Base-by-base conservation (phyloP, 2,113 vertebrate genomes). In the Pseudorectes ferrugineus region DNA sequence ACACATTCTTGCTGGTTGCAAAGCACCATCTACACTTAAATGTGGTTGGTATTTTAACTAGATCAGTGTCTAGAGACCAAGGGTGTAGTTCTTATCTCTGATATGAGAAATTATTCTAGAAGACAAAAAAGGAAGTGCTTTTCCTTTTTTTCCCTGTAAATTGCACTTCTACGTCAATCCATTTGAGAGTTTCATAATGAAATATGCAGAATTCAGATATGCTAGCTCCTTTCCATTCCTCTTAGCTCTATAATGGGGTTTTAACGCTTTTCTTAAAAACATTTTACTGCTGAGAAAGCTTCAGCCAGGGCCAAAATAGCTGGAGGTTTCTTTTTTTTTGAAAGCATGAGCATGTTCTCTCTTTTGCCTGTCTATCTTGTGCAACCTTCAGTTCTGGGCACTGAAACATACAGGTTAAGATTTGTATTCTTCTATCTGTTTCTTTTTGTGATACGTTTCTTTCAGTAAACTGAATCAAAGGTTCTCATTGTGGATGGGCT, bases 171-270 rank as follows among this genome's bases (percentile, higher is more conserved):
- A 12, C 4, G 2, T 55, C 72, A 93, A 31, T 79, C 58, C 74
- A 36, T 63, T 65, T 0, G 10, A 91, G 83, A 59, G 26, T 89
- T 95, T 75, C 36, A 42, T 92, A 73, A 92, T 95, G 66, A 91
- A 96, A 94, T 93, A 95, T 81, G 88, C 77, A 96, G 58, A 82
- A 75, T 87, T 95, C 54, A 38, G 73, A 68, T 75, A 52, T 61
- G n/a, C 35, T 55, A 52, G 21, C 49, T 45, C 21, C 42, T 81
- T 88, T 43, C 79, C 57, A 43, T 74, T 93, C 86, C 79, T 76
- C 40, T 73, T 80, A 59, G 55, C 67, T 88, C 29, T 55, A 2
- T 75, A 83, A 88, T 54, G 65, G 67, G n/a, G 55, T 93, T 95
- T 93, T 95, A 91, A 93, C 0, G 1, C 58, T 88, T 87, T 70